phyloP scores from a whole-genome alignment of 2,888 invertebrate species.

The Phyllotreta striolata region DNA sequence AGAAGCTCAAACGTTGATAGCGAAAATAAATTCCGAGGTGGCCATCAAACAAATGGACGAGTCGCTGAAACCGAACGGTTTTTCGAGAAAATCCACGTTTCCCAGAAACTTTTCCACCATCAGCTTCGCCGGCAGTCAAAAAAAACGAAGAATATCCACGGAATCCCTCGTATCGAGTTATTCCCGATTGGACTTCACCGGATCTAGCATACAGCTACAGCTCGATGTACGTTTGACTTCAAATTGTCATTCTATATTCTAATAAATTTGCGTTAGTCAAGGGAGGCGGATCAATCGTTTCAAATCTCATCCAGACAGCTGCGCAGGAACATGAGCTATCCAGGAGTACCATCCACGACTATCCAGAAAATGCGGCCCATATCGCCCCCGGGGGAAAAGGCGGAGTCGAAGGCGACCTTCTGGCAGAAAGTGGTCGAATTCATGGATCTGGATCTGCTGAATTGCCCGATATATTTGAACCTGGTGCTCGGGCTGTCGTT shows the following conservation, averaged over 20 bases:
- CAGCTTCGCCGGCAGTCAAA: conserved; percentile 53
- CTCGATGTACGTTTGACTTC: conserved; percentile 63
- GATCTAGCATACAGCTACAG: conserved; percentile 75
- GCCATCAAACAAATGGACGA: conserved; percentile 56
- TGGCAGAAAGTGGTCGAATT: conserved; percentile 66
- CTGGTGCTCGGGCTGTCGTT: conserved; percentile 75
- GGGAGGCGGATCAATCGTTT: conserved; percentile 32
- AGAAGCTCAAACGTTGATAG: conserved; percentile 56
- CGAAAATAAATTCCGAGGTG: conserved; percentile 47
- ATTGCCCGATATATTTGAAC: conserved; percentile 77
- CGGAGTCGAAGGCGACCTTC: conserved; percentile 50
- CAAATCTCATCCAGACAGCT: conserved; percentile 46
- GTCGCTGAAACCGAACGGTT: conserved; percentile 51
- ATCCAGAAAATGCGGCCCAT: conserved; percentile 52
- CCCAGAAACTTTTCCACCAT: conserved; percentile 59
- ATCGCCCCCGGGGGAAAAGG: conserved; percentile 41
- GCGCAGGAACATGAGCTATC: conserved; percentile 59
- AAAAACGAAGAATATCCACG: conserved; percentile 52
- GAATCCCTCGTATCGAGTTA: conserved; percentile 76
- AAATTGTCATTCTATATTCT: conserved; percentile 24
- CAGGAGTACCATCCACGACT: conserved; percentile 54
- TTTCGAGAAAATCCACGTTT: conserved; percentile 57
- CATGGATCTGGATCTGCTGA: conserved; percentile 76
- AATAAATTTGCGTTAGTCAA: conserved; percentile 25
- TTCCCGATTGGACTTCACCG: conserved; percentile 78